phyloP scores from a whole-genome alignment of 2,888 invertebrate genomes.

The Hirudinaria manillensis region DNA sequence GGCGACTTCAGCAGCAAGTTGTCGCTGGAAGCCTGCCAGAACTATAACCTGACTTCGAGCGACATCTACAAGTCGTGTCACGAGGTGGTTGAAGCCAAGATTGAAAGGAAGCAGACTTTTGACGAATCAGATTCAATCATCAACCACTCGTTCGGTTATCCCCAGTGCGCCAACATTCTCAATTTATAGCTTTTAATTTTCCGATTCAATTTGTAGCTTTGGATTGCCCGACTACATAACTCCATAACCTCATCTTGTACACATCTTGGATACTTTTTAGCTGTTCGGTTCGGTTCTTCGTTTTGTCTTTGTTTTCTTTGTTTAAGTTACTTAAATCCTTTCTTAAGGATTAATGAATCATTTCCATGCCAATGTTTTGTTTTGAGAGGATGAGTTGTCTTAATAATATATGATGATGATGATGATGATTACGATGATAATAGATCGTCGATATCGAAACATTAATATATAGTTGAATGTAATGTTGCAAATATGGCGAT shows the following conservation, averaged over 20 bases:
- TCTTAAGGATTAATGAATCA: no score
- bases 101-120: constrained; percentile 2
- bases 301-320: no score
- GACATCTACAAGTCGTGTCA: constrained; percentile 7
- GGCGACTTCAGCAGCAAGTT: constrained; percentile 11
- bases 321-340: no score
- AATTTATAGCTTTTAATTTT: not conserved
- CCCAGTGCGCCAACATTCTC: constrained; percentile 1
- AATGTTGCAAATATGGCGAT: no score
- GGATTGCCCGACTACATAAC: not conserved
- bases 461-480: no score
- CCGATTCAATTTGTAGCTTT: not conserved
- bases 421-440: no score
- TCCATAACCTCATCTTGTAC: not conserved
- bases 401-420: no score
- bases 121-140: not conserved
- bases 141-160: not conserved
- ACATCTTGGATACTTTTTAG: no score
- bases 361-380: no score
- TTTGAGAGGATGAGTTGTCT: no score
- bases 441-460: no score
- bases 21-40: constrained; percentile 4
- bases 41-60: constrained; percentile 1
- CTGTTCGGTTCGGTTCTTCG: no score
- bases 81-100: not conserved